Evolutionary conservation across 1,140 invertebrate genomes (phyloP).

Genomic region (Drosophila pseudoobscura): DNA sequence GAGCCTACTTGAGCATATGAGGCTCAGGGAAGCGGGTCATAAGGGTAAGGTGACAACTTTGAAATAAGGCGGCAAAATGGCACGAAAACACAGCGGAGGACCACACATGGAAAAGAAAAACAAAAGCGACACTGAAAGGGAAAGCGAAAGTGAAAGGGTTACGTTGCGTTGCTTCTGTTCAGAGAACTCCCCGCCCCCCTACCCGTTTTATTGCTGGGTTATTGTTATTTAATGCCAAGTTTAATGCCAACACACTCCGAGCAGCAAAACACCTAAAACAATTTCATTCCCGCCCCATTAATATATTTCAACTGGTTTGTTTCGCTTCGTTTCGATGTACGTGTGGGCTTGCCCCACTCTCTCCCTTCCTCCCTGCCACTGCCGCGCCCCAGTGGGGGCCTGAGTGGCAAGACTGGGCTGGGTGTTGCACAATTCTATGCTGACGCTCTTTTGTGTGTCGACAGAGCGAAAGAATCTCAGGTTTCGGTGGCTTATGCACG

Average conservation of each 20-base stretch:
- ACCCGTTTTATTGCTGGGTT: slow-evolving; percentile 67
- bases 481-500: slow-evolving; percentile 70
- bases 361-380: slow-evolving; percentile 2
- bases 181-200: too few species aligned
- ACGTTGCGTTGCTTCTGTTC: too few species aligned
- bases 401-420: slow-evolving; percentile 28
- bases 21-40: slow-evolving; percentile 42
- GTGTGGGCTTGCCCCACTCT: slow-evolving; percentile 33
- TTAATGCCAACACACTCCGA: slow-evolving; percentile 66
- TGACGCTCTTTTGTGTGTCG: slow-evolving; percentile 53
- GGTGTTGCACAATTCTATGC: slow-evolving; percentile 56
- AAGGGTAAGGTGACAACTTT: slow-evolving; percentile 54
- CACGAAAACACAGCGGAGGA: slow-evolving; percentile 14
- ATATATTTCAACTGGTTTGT: slow-evolving; percentile 71
- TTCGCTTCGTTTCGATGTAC: slow-evolving; percentile 49
- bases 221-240: slow-evolving; percentile 78
- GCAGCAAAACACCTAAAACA: slow-evolving; percentile 65
- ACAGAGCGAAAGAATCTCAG: slow-evolving; percentile 65
- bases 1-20: slow-evolving; percentile 51
- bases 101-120: slow-evolving; percentile 11
- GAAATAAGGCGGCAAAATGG: slow-evolving; percentile 44
- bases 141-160: slow-evolving; percentile 60
- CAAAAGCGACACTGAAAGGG: slow-evolving; percentile 6
- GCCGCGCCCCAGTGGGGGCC: slow-evolving; percentile 1
- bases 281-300: slow-evolving; percentile 74